Percentiles rank a stretch among this genome's conserved stretches.
phyloP scores from a whole-genome alignment of 2,888 invertebrate species.

The Lithosia quadra region DNA sequence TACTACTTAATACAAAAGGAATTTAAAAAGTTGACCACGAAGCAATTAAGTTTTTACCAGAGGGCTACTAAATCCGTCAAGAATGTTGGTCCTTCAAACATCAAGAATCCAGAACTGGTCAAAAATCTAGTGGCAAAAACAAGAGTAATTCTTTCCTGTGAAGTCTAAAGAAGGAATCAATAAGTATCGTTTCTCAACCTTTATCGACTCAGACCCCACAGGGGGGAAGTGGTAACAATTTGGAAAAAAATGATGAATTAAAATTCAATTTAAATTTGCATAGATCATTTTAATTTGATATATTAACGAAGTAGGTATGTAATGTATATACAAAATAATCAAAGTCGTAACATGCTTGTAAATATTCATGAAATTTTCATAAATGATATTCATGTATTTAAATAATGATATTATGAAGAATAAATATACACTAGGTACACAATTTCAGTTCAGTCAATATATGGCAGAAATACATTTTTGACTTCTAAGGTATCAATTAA shows the following conservation, averaged over 20 bases:
- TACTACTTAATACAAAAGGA: conserved; percentile 21
- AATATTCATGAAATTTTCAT: no score
- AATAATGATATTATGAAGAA: no score
- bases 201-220: background rate
- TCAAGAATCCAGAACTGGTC: conserved; percentile 5
- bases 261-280: no score
- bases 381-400: no score
- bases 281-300: no score
- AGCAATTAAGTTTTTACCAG: conserved; percentile 24
- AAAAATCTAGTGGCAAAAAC: conserved; percentile 20
- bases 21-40: conserved; percentile 18
- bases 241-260: background rate
- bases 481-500: background rate
- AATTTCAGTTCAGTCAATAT: no score
- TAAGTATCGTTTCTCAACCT: conserved; percentile 11
- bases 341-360: no score
- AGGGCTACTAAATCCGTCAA: conserved; percentile 7
- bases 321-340: no score
- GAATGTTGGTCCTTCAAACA: conserved; percentile 12
- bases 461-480: no score
- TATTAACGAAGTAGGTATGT: no score
- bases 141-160: conserved; percentile 16
- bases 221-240: background rate
- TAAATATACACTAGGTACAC: no score
- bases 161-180: conserved; percentile 12